A percentile compares a stretch with the other conserved stretches of the same genome.
These are phyloP conservation scores for Sarcoramphus papa DNA, from an alignment of 2,797 vertebrate species.

Conservation along the genomic window DNA sequence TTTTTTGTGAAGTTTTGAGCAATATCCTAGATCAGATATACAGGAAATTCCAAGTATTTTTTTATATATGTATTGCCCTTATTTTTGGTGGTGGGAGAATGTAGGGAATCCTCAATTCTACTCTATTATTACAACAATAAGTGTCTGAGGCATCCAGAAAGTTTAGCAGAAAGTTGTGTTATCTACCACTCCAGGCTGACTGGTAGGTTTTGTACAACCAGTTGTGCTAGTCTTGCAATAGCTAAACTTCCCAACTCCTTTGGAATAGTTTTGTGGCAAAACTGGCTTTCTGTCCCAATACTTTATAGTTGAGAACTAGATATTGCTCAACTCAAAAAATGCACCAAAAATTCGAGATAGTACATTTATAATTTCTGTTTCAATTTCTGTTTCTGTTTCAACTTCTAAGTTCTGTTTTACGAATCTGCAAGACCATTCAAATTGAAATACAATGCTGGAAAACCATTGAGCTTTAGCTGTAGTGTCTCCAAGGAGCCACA, in stretches of 20 bases:
- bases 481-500: not conserved
- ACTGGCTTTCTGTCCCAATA: not conserved
- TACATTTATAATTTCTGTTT: not conserved
- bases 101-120: not conserved
- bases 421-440: not conserved
- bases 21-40: not conserved
- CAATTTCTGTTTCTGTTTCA: not conserved
- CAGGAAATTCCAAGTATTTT: not conserved
- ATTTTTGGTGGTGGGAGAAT: not conserved
- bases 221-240: not conserved
- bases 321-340: not conserved
- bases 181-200: not conserved
- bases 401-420: not conserved
- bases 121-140: not conserved
- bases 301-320: not conserved
- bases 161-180: not conserved
- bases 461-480: not conserved
- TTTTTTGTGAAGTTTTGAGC: not conserved
- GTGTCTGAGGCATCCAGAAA: not conserved
- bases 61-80: not conserved
- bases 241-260: not conserved
- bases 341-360: not conserved
- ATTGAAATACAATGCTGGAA: not conserved
- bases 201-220: not conserved
- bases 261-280: not conserved